A percentile compares a stretch with the other conserved stretches of the same genome.
Evolutionary conservation across 92 coral and sea anemone species (phyloP).

Genomic region (Muricea muricata): DNA sequence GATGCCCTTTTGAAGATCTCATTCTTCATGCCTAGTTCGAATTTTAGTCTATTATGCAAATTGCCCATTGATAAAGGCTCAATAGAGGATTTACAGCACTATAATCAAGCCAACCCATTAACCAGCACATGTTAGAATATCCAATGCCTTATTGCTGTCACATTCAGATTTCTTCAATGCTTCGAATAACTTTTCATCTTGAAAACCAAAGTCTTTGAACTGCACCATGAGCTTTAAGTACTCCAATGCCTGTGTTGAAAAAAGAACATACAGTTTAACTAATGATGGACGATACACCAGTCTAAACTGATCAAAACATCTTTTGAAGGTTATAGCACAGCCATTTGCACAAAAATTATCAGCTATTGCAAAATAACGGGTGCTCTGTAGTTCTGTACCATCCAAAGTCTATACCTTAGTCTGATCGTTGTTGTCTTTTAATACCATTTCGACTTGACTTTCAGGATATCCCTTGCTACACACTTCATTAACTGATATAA

Average conservation of each 20-base stretch:
- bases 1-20: no score
- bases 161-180: constrained; percentile 88
- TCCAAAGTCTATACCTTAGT: constrained; percentile 77
- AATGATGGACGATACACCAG: background rate
- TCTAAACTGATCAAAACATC: no score
- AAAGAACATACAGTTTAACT: background rate
- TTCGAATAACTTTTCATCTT: constrained; percentile 80
- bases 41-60: no score
- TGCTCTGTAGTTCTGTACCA: no score
- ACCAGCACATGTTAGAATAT: constrained; percentile 71
- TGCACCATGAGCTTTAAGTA: constrained; percentile 76
- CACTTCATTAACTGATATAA: constrained; percentile 77
- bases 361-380: no score
- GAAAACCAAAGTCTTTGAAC: constrained; percentile 88
- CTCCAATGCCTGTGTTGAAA: constrained; percentile 73
- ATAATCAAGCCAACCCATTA: background rate
- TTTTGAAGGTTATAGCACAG: no score
- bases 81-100: background rate
- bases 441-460: constrained; percentile 77
- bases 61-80: no score
- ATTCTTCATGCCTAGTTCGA: no score
- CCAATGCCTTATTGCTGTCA: constrained; percentile 91
- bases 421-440: constrained; percentile 50
- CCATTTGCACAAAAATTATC: no score
- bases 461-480: constrained; percentile 70